phyloP scores from a whole-genome alignment of 2,888 invertebrate species.

The Helobdella robusta region DNA sequence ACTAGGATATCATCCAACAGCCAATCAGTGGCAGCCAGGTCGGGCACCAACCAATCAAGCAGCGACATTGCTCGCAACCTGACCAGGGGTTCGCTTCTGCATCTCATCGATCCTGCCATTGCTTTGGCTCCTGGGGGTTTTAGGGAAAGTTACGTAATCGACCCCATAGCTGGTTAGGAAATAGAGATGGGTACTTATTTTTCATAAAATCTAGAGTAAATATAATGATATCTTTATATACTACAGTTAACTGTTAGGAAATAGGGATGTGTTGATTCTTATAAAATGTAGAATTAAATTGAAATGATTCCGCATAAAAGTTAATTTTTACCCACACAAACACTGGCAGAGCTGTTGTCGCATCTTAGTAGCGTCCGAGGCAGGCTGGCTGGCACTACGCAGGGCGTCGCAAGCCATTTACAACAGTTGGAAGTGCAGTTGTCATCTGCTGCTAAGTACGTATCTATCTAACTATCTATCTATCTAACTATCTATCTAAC shows the following conservation, averaged over 20 bases:
- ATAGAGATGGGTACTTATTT: no score
- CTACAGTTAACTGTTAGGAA: neutral
- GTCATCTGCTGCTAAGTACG: no score
- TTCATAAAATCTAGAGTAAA: no score
- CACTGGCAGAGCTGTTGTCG: slow-evolving; percentile 78
- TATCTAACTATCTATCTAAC: no score
- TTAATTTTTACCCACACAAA: no score
- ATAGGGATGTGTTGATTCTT: neutral
- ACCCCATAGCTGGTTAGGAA: slow-evolving; percentile 71
- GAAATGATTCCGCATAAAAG: no score
- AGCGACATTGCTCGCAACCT: slow-evolving; percentile 10
- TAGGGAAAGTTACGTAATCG: slow-evolving; percentile 76
- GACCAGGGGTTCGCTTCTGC: slow-evolving; percentile 29
- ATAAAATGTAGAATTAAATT: no score
- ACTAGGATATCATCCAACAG: slow-evolving; percentile 62
- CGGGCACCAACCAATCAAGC: neutral
- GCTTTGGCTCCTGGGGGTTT: slow-evolving; percentile 62
- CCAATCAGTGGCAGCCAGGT: slow-evolving; percentile 63
- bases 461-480: no score
- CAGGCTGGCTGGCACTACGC: slow-evolving; percentile 46
- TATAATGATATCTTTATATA: no score
- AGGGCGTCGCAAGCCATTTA: slow-evolving; percentile 52
- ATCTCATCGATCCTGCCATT: slow-evolving; percentile 26
- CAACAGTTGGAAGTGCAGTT: slow-evolving; percentile 87
- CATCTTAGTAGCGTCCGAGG: slow-evolving; percentile 87